Evolutionary conservation across 2,888 invertebrate species (phyloP), one percentile per base, ranked within the genome.

Genomic region (Mesoligia furuncula): DNA sequence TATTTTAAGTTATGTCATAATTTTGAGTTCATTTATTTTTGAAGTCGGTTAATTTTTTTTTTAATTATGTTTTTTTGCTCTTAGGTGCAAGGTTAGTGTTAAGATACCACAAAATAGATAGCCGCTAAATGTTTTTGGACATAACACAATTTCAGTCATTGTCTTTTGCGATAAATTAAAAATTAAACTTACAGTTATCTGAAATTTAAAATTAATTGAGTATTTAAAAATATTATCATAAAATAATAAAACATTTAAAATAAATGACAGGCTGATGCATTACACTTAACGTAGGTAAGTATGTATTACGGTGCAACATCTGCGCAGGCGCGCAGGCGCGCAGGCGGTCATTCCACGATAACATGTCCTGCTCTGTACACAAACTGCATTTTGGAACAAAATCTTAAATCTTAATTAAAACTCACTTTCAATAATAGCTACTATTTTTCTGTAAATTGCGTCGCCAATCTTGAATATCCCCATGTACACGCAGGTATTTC

Each of bases 391-490:
- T 69, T 54, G 17, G 7, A 36, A 57, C 36, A 36, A n/a, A 27
- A 31, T 17, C 31, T 11, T 59, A n/a, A 31, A 31, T n/a, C 36
- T 11, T 59, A 11, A n/a, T 48, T 13, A 27, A 24, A n/a, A 59
- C 69, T 69, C n/a, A 69, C 69, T 69, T 13, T 69, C 36, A n/a
- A 69, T 2, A 59, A 59, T 2, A 20, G 59, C 69, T 20, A 59
- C 0, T 20, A 59, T 39, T 59, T 69, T 69, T n/a, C 36, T 69
- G 59, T n/a, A 57, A 20, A 36, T 39, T 2, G 13, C n/a, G 20
- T 59, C 69, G n/a, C 59, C 69, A n/a, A 39, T 59, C n/a, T 59
- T 69, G 36, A 69, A 69, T 59, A 69, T 39, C 4, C 69, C 69
- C 59, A 69, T 8, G 36, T 69, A 69, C 20, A 69, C 69, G 20